These are phyloP conservation scores for Stegodyphus mimosarum DNA, from an alignment of 1,140 invertebrate genomes.

Conservation along the genomic window DNA sequence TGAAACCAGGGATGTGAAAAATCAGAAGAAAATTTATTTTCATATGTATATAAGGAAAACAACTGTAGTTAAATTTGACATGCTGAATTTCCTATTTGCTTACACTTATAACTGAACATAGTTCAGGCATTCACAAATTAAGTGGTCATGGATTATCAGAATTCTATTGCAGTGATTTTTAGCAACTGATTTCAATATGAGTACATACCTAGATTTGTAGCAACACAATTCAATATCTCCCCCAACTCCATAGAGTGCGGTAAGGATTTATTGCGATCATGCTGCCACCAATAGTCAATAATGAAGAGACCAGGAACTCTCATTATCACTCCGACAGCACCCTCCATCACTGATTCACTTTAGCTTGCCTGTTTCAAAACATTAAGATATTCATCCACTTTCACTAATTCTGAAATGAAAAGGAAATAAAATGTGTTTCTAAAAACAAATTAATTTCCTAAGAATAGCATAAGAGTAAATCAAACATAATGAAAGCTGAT, in stretches of 20 bases:
- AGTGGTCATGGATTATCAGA: neutral
- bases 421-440: no score
- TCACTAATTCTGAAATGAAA: no score
- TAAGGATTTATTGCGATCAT: constrained; percentile 66
- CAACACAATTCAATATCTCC: constrained; percentile 65
- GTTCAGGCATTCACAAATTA: neutral
- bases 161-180: neutral
- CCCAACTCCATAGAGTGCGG: constrained; percentile 65
- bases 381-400: no score
- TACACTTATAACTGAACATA: neutral
- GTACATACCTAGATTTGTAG: constrained; percentile 66
- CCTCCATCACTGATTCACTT: constrained; percentile 63
- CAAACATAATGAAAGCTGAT: no score
- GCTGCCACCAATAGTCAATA: constrained; percentile 71
- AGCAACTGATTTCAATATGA: neutral
- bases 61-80: no score
- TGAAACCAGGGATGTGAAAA: no score
- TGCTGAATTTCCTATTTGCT: no score
- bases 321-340: constrained; percentile 69
- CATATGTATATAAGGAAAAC: no score
- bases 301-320: constrained; percentile 72
- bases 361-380: no score
- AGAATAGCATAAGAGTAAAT: no score
- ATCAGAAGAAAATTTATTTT: no score
- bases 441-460: no score